phyloP scores from a whole-genome alignment of 2,113 vertebrate genomes.

The Pollimyrus isidori region DNA sequence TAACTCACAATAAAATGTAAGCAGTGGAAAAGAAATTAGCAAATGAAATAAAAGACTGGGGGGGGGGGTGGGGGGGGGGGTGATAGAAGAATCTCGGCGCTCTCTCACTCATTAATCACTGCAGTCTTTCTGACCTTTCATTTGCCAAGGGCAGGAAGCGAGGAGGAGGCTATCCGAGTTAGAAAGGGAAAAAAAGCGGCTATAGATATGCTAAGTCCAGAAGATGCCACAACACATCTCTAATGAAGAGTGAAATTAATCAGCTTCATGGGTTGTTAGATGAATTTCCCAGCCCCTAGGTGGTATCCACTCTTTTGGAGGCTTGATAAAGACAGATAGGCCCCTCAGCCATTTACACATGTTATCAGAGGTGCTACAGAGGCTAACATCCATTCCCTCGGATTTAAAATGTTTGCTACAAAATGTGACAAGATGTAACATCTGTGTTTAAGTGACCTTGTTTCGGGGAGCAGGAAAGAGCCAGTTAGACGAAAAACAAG shows the following conservation, averaged over 20 bases:
- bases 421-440: constrained; percentile 47
- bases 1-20: constrained; percentile 43
- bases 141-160: constrained; percentile 69
- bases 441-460: constrained; percentile 28
- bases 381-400: constrained; percentile 37
- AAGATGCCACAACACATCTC: constrained; percentile 59
- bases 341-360: constrained; percentile 56
- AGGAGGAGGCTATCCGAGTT: constrained; percentile 48
- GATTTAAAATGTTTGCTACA: constrained; percentile 39
- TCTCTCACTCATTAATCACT: constrained; percentile 73
- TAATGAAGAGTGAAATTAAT: constrained; percentile 72
- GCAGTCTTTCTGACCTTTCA: constrained; percentile 73
- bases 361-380: constrained; percentile 65
- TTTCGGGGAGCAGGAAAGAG: neutral
- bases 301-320: constrained; percentile 55
- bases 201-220: constrained; percentile 43
- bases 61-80: constrained; percentile 48
- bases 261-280: constrained; percentile 60
- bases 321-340: constrained; percentile 58
- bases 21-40: constrained; percentile 58
- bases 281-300: constrained; percentile 61
- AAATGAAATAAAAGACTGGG: constrained; percentile 59
- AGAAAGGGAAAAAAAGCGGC: constrained; percentile 15
- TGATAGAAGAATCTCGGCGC: constrained; percentile 67
- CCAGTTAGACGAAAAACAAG: neutral